Conservation (phyloP, 2,888 invertebrate genomes). For the Epicampocera succincta region DNA sequence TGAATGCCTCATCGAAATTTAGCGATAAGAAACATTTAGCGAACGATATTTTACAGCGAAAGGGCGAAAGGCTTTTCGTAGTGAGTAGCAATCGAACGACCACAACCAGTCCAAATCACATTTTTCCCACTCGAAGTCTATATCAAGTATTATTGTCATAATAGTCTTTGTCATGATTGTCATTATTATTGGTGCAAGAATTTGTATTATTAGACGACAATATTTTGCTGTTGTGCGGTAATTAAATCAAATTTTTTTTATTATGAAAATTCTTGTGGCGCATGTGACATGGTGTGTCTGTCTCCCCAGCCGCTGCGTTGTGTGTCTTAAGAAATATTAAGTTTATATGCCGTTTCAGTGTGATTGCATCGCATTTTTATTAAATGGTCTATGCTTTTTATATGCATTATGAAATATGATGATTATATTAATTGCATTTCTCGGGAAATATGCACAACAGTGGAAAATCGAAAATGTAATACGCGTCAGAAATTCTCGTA, state of each 20-base stretch:
- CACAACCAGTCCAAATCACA: background rate
- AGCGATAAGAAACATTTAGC: no score
- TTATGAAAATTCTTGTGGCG: slow-evolving; percentile 1
- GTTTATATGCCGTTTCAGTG: slow-evolving; percentile 67
- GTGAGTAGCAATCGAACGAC: no score
- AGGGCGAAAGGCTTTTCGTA: no score
- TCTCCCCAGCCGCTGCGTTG: background rate
- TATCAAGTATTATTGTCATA: slow-evolving; percentile 32
- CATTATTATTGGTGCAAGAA: slow-evolving; percentile 44
- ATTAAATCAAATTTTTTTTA: slow-evolving; percentile 35
- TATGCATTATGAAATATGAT: slow-evolving; percentile 76
- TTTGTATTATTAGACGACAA: slow-evolving; percentile 59
- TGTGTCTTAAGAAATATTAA: slow-evolving; percentile 50
- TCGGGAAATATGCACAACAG: slow-evolving; percentile 80
- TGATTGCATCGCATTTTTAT: slow-evolving; percentile 68
- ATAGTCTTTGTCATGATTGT: slow-evolving; percentile 37
- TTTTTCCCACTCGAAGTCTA: background rate
- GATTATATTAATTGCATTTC: slow-evolving; percentile 78
- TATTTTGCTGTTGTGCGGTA: slow-evolving; percentile 52
- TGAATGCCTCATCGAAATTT: no score
- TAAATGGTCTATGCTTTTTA: slow-evolving; percentile 71
- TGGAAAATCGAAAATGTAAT: slow-evolving; percentile 79
- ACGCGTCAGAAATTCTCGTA: slow-evolving; percentile 31
- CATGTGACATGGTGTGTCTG: background rate
- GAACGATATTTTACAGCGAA: no score